Percentiles rank a stretch among this genome's conserved stretches.
Evolutionary conservation across 2,888 invertebrate species (phyloP).

Genomic region (Tipula unca): DNA sequence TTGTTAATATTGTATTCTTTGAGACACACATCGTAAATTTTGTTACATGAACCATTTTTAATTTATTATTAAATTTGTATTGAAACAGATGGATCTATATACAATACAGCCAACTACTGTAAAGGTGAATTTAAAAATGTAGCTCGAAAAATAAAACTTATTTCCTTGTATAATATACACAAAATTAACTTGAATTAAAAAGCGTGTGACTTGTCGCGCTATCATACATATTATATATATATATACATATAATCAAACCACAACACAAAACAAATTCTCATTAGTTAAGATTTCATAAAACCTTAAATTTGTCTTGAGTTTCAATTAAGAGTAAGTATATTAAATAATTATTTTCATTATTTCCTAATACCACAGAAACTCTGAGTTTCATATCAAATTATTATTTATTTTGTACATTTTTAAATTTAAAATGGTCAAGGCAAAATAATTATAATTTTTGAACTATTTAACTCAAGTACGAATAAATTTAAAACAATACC

Average conservation of each 20-base stretch:
- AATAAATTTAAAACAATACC: background rate
- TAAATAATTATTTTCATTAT: background rate
- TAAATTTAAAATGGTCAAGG: background rate
- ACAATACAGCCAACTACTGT: no score
- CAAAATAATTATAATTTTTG: background rate
- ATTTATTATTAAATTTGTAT: no score
- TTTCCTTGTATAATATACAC: background rate
- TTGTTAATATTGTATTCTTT: no score
- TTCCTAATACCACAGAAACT: background rate
- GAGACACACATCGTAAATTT: no score
- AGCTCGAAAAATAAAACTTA: background rate
- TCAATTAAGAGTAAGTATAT: background rate
- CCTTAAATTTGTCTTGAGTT: background rate
- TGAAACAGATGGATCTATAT: no score
- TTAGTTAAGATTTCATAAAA: background rate
- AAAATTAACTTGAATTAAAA: background rate
- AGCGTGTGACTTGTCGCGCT: background rate
- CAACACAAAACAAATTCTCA: constrained; percentile 3
- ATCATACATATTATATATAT: background rate
- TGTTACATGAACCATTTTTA: no score
- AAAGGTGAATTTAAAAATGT: no score
- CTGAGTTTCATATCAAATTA: background rate
- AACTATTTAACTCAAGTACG: background rate
- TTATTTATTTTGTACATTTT: background rate
- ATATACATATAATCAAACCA: background rate